Evolutionary conservation across 2,113 vertebrate species (phyloP), one percentile per base, ranked within the genome.

Genomic region (Microtus montanus): DNA sequence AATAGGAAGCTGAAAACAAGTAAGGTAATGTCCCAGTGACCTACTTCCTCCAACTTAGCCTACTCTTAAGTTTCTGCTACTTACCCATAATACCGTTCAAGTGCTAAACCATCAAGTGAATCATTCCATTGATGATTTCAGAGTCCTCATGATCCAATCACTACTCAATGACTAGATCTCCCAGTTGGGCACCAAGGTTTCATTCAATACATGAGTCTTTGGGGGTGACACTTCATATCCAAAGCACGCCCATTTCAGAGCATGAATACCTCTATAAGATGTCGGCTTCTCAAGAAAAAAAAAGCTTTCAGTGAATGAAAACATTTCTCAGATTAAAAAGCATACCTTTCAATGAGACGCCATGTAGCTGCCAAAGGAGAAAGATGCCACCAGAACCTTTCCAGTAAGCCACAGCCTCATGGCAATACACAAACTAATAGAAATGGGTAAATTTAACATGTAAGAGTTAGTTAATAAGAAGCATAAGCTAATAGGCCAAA

Each of bases 191-290:
- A 75, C 38, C n/a, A 75, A 58, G 68, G 35, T 63, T 83, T 83
- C 58, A 54, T 54, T 70, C 84, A 86, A 86, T 15, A 70, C 33
- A n/a, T 52, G 64, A 70, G 33, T 68, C 64, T 70, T 87, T 87
- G 33, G 24, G 14, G 8, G 33, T 28, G 24, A 73, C 12, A 70
- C 17, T 66, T 85, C 61, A 64, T 64, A 35, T 49, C 19, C 66
- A 87, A 87, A 87, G 8, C 35, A 71, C 9, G 33, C 11, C 63
- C 64, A 89, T 63, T 73, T 73, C 5, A 41, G 38, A 83, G 73
- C 92, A 78, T 74, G 88, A 64, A 74, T 54, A 91, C 83, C 78
- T 86, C 93, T 90, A n/a, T 80, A 64, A 96, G 66, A 93, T 63
- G 20, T 38, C 41, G 58, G 49, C 33, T 41, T 91, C 82, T 90